These are phyloP conservation scores for Trichechus manatus DNA, from an alignment of 2,113 vertebrate species.

Conservation along the genomic window DNA sequence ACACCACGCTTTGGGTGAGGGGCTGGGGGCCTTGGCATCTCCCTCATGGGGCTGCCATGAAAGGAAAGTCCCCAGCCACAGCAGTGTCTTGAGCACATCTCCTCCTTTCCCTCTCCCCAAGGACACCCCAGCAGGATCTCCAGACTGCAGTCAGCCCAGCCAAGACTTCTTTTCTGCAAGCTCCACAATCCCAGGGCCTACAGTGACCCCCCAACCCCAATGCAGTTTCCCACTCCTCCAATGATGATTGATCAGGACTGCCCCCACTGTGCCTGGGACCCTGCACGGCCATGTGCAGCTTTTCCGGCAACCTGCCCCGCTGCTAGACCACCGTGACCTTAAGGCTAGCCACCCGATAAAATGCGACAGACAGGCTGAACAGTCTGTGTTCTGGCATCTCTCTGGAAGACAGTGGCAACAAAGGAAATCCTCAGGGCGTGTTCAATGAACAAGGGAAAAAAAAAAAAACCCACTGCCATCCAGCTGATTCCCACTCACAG, in stretches of 20 bases:
- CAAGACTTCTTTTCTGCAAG: neutral
- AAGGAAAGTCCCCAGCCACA: neutral
- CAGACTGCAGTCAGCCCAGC: neutral
- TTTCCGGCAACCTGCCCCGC: neutral
- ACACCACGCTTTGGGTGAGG: neutral
- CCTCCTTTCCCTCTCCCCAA: neutral
- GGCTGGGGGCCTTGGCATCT: neutral
- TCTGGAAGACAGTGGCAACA: neutral
- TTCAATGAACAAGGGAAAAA: neutral
- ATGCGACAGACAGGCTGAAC: neutral
- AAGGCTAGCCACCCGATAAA: neutral
- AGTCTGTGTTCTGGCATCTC: neutral
- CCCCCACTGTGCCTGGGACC: neutral
- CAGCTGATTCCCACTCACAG: neutral
- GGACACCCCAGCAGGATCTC: neutral
- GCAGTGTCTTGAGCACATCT: rapidly evolving
- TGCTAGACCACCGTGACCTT: neutral
- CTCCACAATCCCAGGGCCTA: neutral
- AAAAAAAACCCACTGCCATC: neutral
- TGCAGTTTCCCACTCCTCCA: neutral
- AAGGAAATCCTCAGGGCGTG: neutral
- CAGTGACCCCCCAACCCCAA: too few species aligned
- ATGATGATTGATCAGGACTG: neutral
- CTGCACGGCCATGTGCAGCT: neutral
- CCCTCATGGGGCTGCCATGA: neutral